Percentiles rank a stretch among this genome's conserved stretches.
Evolutionary conservation across 2,797 vertebrate genomes (phyloP).

Genomic region (Anabacerthia variegaticeps): DNA sequence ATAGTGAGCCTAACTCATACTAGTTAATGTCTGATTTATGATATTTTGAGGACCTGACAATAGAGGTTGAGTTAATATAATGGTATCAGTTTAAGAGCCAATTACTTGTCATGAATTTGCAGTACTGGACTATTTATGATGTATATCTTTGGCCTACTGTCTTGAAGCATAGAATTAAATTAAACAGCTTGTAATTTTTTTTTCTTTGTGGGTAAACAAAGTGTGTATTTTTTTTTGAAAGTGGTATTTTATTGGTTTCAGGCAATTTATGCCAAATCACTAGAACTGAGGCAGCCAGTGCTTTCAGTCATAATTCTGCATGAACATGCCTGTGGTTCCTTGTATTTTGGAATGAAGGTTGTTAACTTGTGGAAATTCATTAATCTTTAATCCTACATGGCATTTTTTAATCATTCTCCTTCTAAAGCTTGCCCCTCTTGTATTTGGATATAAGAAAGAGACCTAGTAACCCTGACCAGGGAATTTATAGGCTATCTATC

Average conservation of each 20-base stretch:
- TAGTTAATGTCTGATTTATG: background rate
- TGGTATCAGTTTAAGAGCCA: background rate
- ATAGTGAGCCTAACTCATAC: background rate
- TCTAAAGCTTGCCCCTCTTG: background rate
- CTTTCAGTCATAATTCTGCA: background rate
- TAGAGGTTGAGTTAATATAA: background rate
- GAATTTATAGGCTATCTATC: background rate
- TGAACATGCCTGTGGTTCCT: background rate
- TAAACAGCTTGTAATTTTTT: background rate
- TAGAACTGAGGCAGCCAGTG: background rate
- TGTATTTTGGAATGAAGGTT: background rate
- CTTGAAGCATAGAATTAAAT: background rate
- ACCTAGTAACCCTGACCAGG: background rate
- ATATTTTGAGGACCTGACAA: background rate
- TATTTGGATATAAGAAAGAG: background rate
- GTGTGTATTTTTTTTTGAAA: background rate
- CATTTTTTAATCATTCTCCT: background rate
- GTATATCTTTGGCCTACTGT: background rate
- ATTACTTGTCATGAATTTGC: background rate
- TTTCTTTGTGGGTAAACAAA: background rate
- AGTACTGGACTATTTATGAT: background rate
- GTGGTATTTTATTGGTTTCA: background rate
- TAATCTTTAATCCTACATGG: background rate
- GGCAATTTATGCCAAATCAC: background rate
- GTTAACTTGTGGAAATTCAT: background rate